These are phyloP conservation scores for Noctua janthe DNA, from an alignment of 2,888 invertebrate species.

Conservation along the genomic window DNA sequence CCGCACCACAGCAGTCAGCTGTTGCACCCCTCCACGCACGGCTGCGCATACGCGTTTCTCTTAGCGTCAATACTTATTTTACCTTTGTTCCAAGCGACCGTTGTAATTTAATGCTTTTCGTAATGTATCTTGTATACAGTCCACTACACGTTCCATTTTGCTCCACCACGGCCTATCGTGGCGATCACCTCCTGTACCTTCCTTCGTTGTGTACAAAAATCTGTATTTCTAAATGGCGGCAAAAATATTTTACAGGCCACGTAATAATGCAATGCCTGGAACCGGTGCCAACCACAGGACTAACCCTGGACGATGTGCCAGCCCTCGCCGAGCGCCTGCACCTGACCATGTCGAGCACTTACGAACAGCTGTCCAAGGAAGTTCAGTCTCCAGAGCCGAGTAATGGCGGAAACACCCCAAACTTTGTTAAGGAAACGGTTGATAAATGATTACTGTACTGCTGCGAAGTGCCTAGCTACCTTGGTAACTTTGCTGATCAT, in stretches of 20 bases:
- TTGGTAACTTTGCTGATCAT: background rate
- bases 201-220: background rate
- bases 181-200: too few relatives aligned
- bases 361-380: slow-evolving; percentile 77
- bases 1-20: too few relatives aligned
- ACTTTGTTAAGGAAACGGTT: slow-evolving; percentile 7
- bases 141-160: too few relatives aligned
- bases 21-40: too few relatives aligned
- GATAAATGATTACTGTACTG: slow-evolving; percentile 1
- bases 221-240: background rate
- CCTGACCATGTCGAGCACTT: slow-evolving; percentile 76
- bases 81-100: too few relatives aligned
- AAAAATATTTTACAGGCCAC: slow-evolving; percentile 76
- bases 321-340: slow-evolving; percentile 79
- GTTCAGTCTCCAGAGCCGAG: slow-evolving; percentile 56
- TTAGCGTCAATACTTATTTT: too few relatives aligned
- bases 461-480: background rate
- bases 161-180: too few relatives aligned
- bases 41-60: too few relatives aligned
- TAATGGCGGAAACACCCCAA: slow-evolving; percentile 8
- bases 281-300: slow-evolving; percentile 81
- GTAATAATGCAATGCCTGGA: slow-evolving; percentile 82
- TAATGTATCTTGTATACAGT: too few relatives aligned
- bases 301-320: slow-evolving; percentile 79
- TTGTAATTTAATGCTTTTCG: too few relatives aligned